A percentile compares a stretch with the other conserved stretches of the same genome.
Evolutionary conservation across 2,888 invertebrate species (phyloP).

Genomic region (Drosophila rellima): DNA sequence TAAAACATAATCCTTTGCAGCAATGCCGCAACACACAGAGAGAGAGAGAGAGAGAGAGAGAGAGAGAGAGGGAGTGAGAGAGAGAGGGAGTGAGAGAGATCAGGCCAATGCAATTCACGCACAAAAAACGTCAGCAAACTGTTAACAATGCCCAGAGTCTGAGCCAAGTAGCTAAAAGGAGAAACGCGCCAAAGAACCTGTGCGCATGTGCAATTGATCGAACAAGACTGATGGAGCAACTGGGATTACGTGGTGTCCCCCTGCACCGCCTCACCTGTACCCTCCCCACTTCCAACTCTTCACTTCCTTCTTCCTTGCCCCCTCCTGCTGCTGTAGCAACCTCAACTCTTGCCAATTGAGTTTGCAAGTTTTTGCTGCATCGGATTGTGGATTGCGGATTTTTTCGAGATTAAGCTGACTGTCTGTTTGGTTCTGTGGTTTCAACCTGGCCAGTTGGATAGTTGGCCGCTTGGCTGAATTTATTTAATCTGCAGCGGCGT

Average conservation of each 20-base stretch:
- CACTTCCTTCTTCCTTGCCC: not conserved
- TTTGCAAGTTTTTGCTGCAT: slow-evolving; percentile 75
- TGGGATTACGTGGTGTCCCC: slow-evolving; percentile 74
- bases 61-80: not conserved
- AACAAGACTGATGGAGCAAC: slow-evolving; percentile 84
- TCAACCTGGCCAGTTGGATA: slow-evolving; percentile 22
- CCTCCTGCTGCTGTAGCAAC: too few species aligned
- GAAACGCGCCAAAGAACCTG: slow-evolving; percentile 70
- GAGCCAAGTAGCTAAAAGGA: slow-evolving; percentile 24
- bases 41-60: not conserved
- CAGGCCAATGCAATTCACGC: slow-evolving; percentile 22
- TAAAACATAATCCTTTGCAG: slow-evolving; percentile 85
- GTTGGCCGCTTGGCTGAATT: slow-evolving; percentile 60
- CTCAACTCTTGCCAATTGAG: slow-evolving; percentile 68
- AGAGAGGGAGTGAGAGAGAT: slow-evolving; percentile 34
- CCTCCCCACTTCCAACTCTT: not conserved
- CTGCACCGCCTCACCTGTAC: not conserved
- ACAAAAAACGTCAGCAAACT: slow-evolving; percentile 47
- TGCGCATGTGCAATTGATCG: slow-evolving; percentile 85
- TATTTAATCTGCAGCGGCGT: slow-evolving; percentile 80
- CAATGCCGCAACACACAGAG: slow-evolving; percentile 39
- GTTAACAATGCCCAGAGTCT: slow-evolving; percentile 64
- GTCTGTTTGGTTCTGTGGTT: slow-evolving; percentile 36
- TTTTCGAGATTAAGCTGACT: slow-evolving; percentile 69
- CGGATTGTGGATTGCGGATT: slow-evolving; percentile 61